phyloP scores from a whole-genome alignment of 1,140 invertebrate genomes.

The Thalassaphorura encarpata region DNA sequence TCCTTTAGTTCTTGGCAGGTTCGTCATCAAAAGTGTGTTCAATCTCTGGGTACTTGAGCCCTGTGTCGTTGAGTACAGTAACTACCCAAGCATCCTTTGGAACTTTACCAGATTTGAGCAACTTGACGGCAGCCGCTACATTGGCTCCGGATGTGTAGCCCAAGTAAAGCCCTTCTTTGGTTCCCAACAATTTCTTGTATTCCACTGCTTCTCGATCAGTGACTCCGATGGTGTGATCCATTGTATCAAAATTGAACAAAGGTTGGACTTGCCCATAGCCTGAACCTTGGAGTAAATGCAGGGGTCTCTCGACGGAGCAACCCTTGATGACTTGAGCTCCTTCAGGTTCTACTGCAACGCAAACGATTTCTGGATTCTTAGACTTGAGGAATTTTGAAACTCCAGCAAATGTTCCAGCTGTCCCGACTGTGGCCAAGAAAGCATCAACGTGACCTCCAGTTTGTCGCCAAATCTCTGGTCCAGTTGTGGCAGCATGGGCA shows the following conservation, averaged over 20 bases:
- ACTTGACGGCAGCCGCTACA: slow-evolving; percentile 22
- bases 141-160: slow-evolving; percentile 26
- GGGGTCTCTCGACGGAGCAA: slow-evolving; percentile 7
- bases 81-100: slow-evolving; percentile 22
- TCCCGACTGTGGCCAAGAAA: slow-evolving; percentile 33
- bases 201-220: slow-evolving; percentile 19
- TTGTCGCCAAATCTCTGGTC: slow-evolving; percentile 45
- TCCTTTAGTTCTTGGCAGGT: too few species aligned
- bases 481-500: slow-evolving; percentile 42
- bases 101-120: slow-evolving; percentile 20
- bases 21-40: neutral
- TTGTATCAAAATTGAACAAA: slow-evolving; percentile 22
- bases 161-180: slow-evolving; percentile 24
- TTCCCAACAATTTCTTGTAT: slow-evolving; percentile 17
- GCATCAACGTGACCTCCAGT: slow-evolving; percentile 36
- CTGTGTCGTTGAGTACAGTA: slow-evolving; percentile 24
- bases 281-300: slow-evolving; percentile 24
- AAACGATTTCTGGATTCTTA: slow-evolving; percentile 18
- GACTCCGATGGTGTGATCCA: slow-evolving; percentile 15
- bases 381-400: slow-evolving; percentile 19
- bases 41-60: slow-evolving; percentile 27
- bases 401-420: slow-evolving; percentile 31
- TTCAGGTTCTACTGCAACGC: slow-evolving; percentile 21
- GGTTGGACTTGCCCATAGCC: slow-evolving; percentile 20
- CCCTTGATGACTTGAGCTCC: slow-evolving; percentile 19